Conservation (phyloP, 1,140 invertebrate genomes). For the Hypothenemus hampei region DNA sequence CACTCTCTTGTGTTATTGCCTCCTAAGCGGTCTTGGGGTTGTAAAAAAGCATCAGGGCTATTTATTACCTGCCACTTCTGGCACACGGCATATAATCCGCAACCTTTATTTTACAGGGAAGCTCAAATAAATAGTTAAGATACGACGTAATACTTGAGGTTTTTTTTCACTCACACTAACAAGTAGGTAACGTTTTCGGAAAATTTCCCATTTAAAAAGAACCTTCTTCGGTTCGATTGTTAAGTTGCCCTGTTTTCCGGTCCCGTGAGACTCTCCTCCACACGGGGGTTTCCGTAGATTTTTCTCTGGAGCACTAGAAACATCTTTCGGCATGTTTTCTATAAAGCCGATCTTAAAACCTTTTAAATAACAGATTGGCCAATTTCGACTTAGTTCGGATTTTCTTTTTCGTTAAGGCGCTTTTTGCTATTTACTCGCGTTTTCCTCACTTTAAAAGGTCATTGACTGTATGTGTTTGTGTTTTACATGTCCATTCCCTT, state of each 20-base stretch:
- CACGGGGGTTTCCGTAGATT: conserved; percentile 1
- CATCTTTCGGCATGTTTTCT: neutral
- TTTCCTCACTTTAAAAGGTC: neutral
- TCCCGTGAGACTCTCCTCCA: conserved; percentile 2
- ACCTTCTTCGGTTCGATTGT: too few species aligned
- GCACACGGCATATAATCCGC: conserved; percentile 15
- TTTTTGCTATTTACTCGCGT: neutral
- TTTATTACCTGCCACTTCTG: conserved; percentile 30
- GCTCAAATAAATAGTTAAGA: neutral
- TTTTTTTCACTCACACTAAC: neutral
- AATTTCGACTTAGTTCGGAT: conserved; percentile 2
- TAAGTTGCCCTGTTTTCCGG: neutral
- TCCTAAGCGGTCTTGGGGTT: conserved; percentile 20
- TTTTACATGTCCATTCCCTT: neutral
- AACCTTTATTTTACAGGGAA: conserved; percentile 2
- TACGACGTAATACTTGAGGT: neutral
- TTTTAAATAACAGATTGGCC: conserved; percentile 1
- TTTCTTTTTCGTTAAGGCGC: neutral
- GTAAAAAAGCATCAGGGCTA: conserved; percentile 18
- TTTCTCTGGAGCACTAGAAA: neutral
- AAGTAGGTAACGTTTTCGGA: too few species aligned
- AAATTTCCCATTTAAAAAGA: too few species aligned
- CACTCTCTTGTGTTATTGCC: conserved; percentile 28
- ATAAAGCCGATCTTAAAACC: neutral
- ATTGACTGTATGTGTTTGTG: conserved; percentile 1